Conservation (phyloP, 2,113 vertebrate genomes). For the Labeo rohita region DNA sequence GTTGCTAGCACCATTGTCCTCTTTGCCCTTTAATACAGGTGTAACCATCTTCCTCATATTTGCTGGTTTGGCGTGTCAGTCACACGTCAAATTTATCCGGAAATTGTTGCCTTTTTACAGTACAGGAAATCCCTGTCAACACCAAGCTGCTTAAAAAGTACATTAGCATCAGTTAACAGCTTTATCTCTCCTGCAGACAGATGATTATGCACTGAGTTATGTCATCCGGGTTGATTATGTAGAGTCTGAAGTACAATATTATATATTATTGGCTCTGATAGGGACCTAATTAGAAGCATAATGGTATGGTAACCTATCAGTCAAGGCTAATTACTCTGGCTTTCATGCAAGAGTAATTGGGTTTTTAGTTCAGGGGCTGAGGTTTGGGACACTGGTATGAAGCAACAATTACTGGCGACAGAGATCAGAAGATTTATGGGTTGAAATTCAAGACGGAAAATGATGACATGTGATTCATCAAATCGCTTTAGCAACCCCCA, state of each 20-base stretch:
- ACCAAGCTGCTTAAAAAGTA: conserved; percentile 21
- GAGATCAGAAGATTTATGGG: conserved; percentile 46
- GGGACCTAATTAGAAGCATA: conserved; percentile 75
- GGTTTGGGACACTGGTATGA: conserved; percentile 48
- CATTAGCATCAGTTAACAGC: conserved; percentile 45
- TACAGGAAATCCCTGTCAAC: conserved; percentile 35
- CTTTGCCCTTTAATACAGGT: conserved; percentile 31
- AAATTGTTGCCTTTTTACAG: conserved; percentile 19
- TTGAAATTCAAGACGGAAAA: conserved; percentile 35
- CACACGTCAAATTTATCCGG: neutral
- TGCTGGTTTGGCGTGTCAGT: neutral
- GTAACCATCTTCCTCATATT: conserved; percentile 26
- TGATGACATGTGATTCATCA: conserved; percentile 47
- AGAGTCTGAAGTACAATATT: conserved; percentile 66
- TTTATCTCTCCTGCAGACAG: conserved; percentile 61
- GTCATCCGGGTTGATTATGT: conserved; percentile 69
- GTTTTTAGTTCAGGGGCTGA: conserved; percentile 62
- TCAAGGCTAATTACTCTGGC: conserved; percentile 74
- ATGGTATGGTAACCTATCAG: conserved; percentile 73
- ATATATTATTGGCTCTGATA: conserved; percentile 74
- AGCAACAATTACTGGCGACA: conserved; percentile 47
- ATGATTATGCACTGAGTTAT: conserved; percentile 71
- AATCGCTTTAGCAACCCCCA: conserved; percentile 40
- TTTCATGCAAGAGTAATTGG: conserved; percentile 68
- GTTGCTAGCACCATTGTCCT: conserved; percentile 31